Evolutionary conservation across 1,140 invertebrate species (phyloP).

Genomic region (Sminthurides bifidus): DNA sequence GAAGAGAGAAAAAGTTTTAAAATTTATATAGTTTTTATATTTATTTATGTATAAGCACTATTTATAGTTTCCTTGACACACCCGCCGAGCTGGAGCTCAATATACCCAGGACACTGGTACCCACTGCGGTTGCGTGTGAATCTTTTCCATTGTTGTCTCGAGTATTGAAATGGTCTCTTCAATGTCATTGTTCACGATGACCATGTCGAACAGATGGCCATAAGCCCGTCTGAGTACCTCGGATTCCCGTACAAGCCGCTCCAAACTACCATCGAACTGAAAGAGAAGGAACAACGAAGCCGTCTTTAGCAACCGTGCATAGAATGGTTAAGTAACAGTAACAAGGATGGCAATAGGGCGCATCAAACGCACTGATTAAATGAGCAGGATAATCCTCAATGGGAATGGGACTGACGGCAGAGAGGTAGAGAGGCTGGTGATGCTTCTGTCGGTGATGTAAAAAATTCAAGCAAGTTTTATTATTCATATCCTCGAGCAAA

Average conservation of each 20-base stretch:
- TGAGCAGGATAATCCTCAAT: no score
- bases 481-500: no score
- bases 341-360: no score
- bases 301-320: slow-evolving; percentile 90
- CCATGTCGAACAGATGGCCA: slow-evolving; percentile 95
- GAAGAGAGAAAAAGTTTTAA: background rate
- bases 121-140: slow-evolving; percentile 83
- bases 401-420: no score
- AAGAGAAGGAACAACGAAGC: slow-evolving; percentile 36
- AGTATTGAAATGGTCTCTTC: slow-evolving; percentile 51
- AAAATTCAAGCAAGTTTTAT: no score
- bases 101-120: slow-evolving; percentile 81
- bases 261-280: slow-evolving; percentile 90
- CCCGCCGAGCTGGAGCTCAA: slow-evolving; percentile 47
- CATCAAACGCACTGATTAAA: no score
- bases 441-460: no score
- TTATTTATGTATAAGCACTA: background rate
- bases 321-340: no score
- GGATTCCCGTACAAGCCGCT: slow-evolving; percentile 87
- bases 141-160: slow-evolving; percentile 77
- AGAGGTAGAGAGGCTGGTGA: no score
- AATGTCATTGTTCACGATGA: slow-evolving; percentile 98
- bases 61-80: background rate
- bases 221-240: slow-evolving; percentile 90
- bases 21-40: background rate